Evolutionary conservation across 2,888 invertebrate species (phyloP), one percentile per base, ranked within the genome.

Genomic region (Heliconius ismenius): DNA sequence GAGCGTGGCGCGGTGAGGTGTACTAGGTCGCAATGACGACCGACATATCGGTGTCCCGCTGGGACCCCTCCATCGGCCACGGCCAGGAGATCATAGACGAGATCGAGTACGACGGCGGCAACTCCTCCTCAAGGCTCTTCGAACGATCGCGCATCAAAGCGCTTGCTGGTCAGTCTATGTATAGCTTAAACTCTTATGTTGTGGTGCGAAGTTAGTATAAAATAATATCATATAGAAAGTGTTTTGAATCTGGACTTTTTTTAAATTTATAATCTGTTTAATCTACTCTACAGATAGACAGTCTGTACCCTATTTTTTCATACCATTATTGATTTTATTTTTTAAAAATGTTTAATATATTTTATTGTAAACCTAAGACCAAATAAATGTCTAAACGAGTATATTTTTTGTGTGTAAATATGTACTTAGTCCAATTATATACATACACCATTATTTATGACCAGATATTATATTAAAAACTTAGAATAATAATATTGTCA

Each of bases 141-240:
- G 99, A 99, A 96, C 96, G 99, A 93, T 99, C 99, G 88, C 97
- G 99, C 90, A 99, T 99, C 89, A 99, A 99, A 95, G 99, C 99
- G 83, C 95, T 99, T 88, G 99, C 99, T 89, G 99, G 98, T 98
- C 15, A 85, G 68, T 39, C 15, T n/a, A 49, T 4, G 4, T 49
- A 58, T 11, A n/a, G 3, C 10, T 58, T 58, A 49, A 49, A 49
- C 49, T 49, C 18, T 43, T 18, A 49, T 49, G 2, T 18, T 49
- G n/a, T 58, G 54, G 0, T 9, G 3, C 18, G 10, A 18, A n/a
- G n/a, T 21, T 58, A 58, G 54, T 58, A 10, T 10, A 58, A 58
- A 58, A 58, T 58, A 18, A 21, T 1, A 9, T n/a, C n/a, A 58
- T 58, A 10, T 18, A 49, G 49, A 49, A 49, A 18, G 6, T 43